Percentiles rank a stretch among this genome's conserved stretches.
Evolutionary conservation across 2,113 vertebrate genomes (phyloP).

Genomic region (Phrynosoma platyrhinos): DNA sequence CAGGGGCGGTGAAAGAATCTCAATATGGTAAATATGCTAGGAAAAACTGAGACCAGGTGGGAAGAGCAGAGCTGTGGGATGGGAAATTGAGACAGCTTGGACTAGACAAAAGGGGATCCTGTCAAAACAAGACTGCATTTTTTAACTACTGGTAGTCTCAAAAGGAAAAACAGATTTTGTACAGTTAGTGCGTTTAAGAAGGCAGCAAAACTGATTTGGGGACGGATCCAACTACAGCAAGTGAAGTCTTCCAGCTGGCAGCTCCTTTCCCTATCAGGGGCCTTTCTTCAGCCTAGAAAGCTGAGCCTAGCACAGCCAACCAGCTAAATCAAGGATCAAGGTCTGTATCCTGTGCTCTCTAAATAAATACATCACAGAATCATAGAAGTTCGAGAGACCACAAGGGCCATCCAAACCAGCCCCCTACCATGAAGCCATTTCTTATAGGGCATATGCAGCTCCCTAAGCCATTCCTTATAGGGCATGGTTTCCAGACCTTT

Average conservation of each 20-base stretch:
- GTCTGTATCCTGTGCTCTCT: not conserved
- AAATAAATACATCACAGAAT: not conserved
- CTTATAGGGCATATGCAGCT: too few species aligned
- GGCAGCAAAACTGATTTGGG: not conserved
- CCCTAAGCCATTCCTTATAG: too few species aligned
- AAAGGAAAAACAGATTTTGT: constrained; percentile 13
- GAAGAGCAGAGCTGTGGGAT: not conserved
- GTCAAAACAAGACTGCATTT: constrained; percentile 7
- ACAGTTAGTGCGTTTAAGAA: not conserved
- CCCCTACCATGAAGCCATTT: too few species aligned
- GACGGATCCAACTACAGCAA: not conserved
- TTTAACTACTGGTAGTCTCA: not conserved
- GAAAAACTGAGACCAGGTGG: not conserved
- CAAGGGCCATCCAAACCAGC: too few species aligned
- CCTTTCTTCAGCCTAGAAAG: not conserved
- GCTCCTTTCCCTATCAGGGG: not conserved
- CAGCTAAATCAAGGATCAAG: not conserved
- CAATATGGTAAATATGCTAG: not conserved
- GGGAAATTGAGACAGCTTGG: constrained; percentile 20
- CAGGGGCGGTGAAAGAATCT: too few species aligned
- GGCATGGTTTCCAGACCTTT: too few species aligned
- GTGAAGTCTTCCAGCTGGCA: constrained; percentile 1
- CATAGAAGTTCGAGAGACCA: too few species aligned
- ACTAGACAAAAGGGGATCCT: not conserved
- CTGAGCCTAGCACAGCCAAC: not conserved